Conservation (phyloP, 2,113 vertebrate genomes). For the Pantherophis guttatus region DNA sequence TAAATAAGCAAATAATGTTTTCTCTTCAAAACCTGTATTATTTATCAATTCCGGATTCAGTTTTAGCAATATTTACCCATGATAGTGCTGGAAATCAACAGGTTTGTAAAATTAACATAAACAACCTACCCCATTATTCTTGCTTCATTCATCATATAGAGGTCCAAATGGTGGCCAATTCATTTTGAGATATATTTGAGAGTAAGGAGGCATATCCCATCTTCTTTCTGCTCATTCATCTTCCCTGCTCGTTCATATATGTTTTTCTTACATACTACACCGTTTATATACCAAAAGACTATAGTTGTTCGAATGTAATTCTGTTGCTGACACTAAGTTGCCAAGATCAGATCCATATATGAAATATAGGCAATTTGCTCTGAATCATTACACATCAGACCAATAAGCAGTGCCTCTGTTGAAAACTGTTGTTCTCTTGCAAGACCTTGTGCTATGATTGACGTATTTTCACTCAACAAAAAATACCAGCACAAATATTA, state of each 20-base stretch:
- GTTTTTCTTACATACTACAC: background rate
- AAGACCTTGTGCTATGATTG: background rate
- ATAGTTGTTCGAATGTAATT: background rate
- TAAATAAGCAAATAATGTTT: background rate
- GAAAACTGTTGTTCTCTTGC: background rate
- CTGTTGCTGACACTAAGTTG: background rate
- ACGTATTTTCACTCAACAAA: background rate
- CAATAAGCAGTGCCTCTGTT: background rate
- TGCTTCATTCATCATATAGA: background rate
- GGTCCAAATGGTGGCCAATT: background rate
- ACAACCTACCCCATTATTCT: background rate
- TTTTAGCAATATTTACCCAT: background rate
- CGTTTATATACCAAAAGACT: background rate
- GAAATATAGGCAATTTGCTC: background rate
- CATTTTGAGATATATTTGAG: background rate
- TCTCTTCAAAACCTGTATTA: background rate
- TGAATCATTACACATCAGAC: background rate
- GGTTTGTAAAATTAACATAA: background rate
- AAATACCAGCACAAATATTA: background rate
- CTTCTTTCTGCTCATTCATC: background rate
- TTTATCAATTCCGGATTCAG: background rate
- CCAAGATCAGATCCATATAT: background rate
- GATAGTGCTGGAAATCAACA: background rate
- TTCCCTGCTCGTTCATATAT: too few relatives aligned
- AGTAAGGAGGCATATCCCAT: background rate